Conservation (phyloP, 2,113 vertebrate species). For the Herpailurus yagouaroundi region DNA sequence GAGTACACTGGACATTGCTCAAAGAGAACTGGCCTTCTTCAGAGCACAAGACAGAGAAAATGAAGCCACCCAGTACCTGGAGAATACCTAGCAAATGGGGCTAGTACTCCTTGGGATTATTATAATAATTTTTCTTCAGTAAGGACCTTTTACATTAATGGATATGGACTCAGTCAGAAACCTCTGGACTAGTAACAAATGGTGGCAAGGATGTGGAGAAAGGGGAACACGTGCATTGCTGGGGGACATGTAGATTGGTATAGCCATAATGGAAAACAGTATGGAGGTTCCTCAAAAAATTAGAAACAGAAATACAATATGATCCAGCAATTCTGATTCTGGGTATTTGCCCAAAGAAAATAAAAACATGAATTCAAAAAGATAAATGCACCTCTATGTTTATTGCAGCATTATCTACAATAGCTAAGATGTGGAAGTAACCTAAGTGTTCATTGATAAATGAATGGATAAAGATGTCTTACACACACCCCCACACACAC, state of each 20-base stretch:
- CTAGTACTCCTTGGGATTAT: not conserved
- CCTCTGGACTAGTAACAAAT: not conserved
- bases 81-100: not conserved
- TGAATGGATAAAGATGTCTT: not conserved
- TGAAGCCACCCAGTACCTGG: not conserved
- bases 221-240: not conserved
- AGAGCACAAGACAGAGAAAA: not conserved
- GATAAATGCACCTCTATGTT: not conserved
- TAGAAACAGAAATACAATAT: not conserved
- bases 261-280: not conserved
- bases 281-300: not conserved
- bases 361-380: not conserved
- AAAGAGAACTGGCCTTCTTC: constrained; percentile 1
- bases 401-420: not conserved
- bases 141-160: not conserved
- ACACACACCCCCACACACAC: too few relatives aligned
- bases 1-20: not conserved
- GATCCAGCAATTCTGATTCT: not conserved
- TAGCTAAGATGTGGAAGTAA: not conserved
- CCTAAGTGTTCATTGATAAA: not conserved
- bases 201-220: not conserved
- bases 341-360: not conserved
- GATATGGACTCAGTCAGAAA: not conserved
- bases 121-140: not conserved
- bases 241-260: not conserved